These are phyloP conservation scores for Pangasius macronema DNA, from an alignment of 2,797 vertebrate genomes.

Conservation along the genomic window DNA sequence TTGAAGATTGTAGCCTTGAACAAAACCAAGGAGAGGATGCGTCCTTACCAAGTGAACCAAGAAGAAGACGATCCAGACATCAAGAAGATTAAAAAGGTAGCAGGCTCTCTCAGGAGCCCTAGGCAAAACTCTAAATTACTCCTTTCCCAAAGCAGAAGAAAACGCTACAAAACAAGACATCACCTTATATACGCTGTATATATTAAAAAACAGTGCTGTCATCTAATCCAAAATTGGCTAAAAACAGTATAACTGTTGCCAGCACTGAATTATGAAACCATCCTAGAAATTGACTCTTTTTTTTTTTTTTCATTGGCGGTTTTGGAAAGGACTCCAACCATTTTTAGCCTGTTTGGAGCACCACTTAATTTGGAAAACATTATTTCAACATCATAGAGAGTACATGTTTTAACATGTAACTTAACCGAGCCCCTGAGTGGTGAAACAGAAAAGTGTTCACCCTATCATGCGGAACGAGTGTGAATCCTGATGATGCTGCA, in stretches of 20 bases:
- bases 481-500: not conserved
- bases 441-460: not conserved
- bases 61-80: conserved; percentile 97
- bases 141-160: not conserved
- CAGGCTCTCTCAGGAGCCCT: not conserved
- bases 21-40: conserved; percentile 98
- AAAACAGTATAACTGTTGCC: not conserved
- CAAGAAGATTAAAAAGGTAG: conserved; percentile 99
- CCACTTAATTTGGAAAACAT: not conserved
- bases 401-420: not conserved
- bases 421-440: no score
- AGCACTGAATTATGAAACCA: not conserved
- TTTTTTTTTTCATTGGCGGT: not conserved
- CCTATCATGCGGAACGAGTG: not conserved
- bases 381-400: not conserved
- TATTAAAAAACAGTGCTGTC: not conserved
- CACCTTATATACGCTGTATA: not conserved
- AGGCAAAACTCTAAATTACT: not conserved
- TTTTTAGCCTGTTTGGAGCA: not conserved
- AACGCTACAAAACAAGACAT: not conserved
- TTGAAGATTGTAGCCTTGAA: conserved; percentile 92
- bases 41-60: conserved; percentile 89
- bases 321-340: not conserved
- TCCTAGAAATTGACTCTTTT: not conserved
- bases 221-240: not conserved